These are phyloP conservation scores for Drosophila sulfurigaster DNA, from an alignment of 1,140 invertebrate genomes.

Conservation along the genomic window DNA sequence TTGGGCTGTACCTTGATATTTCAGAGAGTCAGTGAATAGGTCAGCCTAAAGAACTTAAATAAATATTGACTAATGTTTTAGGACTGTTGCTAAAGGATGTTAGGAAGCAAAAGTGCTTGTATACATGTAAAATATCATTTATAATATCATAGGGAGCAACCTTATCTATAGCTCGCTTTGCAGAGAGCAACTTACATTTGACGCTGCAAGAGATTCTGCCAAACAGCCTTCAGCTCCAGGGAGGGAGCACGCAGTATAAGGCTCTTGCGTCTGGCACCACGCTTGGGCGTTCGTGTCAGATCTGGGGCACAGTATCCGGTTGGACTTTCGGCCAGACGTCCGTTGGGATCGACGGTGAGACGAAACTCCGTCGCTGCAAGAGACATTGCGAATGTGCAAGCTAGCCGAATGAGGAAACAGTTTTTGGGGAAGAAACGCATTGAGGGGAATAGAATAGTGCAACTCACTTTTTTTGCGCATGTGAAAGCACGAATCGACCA, in stretches of 20 bases:
- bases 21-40: too few relatives aligned
- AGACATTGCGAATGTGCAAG: background rate
- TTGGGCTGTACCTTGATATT: too few relatives aligned
- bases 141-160: too few relatives aligned
- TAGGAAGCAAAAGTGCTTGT: too few relatives aligned
- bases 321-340: constrained; percentile 87
- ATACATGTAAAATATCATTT: too few relatives aligned
- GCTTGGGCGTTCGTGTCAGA: constrained; percentile 86
- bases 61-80: too few relatives aligned
- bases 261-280: constrained; percentile 88
- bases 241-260: constrained; percentile 91
- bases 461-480: constrained; percentile 91
- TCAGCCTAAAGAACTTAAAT: too few relatives aligned
- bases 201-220: constrained; percentile 94
- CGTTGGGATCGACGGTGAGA: constrained; percentile 87
- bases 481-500: constrained; percentile 93
- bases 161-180: background rate
- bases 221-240: constrained; percentile 93
- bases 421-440: background rate
- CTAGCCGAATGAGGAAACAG: background rate
- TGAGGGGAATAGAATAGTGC: too few relatives aligned
- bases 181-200: constrained; percentile 90
- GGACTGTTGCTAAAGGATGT: too few relatives aligned
- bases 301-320: constrained; percentile 88
- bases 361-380: constrained; percentile 90